These are phyloP conservation scores for Rhynchotus rufescens DNA, from an alignment of 2,797 vertebrate genomes.

Conservation along the genomic window DNA sequence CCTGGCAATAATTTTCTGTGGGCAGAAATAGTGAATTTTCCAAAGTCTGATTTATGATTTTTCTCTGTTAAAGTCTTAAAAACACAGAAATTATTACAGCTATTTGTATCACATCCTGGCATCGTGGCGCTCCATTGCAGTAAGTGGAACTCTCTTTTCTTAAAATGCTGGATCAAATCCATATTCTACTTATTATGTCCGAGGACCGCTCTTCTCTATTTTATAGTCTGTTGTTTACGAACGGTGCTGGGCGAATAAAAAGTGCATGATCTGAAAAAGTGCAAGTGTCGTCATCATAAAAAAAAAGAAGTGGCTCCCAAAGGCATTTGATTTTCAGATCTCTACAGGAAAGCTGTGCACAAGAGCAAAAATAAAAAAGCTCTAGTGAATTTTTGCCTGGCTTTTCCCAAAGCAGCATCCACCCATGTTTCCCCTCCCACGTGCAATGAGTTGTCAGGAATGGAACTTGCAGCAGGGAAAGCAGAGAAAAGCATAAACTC, in stretches of 20 bases:
- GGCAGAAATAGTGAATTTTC: neutral
- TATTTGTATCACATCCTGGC: slow-evolving; percentile 49
- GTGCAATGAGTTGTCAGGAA: neutral
- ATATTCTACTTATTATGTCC: slow-evolving; percentile 59
- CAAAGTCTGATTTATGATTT: slow-evolving; percentile 46
- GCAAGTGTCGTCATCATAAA: neutral
- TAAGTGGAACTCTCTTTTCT: slow-evolving; percentile 58
- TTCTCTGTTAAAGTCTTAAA: slow-evolving; percentile 51
- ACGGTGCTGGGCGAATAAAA: neutral
- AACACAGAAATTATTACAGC: slow-evolving; percentile 39
- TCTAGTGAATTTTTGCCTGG: neutral
- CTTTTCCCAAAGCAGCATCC: neutral
- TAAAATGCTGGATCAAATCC: slow-evolving; percentile 33
- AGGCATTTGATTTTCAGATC: slow-evolving; percentile 16
- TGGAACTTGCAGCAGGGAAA: neutral
- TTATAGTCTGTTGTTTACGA: slow-evolving; percentile 55
- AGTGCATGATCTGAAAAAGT: neutral
- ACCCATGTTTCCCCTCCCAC: neutral
- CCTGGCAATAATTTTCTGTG: neutral
- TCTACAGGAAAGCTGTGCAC: slow-evolving; percentile 25
- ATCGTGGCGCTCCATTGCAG: slow-evolving; percentile 44
- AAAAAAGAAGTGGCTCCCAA: slow-evolving; percentile 32
- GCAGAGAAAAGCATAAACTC: neutral
- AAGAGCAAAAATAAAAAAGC: neutral
- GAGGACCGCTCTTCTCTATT: slow-evolving; percentile 27